Evolutionary conservation across 2,797 vertebrate species (phyloP).

Genomic region (Lithobates sylvaticus): DNA sequence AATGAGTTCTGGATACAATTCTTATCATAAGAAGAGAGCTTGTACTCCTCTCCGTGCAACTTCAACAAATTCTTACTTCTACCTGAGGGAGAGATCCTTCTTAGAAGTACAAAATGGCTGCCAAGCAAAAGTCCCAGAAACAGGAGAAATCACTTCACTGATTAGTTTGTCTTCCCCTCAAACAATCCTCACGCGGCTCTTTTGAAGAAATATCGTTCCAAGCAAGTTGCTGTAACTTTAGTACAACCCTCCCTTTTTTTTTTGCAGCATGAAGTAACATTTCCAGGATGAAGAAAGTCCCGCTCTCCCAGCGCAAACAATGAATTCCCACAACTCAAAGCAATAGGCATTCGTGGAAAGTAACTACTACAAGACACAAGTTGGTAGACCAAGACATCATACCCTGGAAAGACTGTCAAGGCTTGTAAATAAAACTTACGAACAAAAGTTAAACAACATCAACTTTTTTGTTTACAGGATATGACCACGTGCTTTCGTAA

Average conservation of each 20-base stretch:
- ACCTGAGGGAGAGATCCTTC: neutral
- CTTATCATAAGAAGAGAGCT: slow-evolving; percentile 46
- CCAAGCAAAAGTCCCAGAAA: neutral
- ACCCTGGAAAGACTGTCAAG: no score
- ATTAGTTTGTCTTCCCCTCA: neutral
- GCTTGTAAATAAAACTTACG: no score
- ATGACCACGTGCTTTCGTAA: no score
- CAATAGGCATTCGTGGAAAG: no score
- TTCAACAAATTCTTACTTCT: slow-evolving; percentile 7
- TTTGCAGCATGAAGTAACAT: neutral
- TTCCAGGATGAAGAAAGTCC: neutral
- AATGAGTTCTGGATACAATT: slow-evolving; percentile 37
- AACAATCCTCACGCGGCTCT: neutral
- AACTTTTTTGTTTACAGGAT: no score
- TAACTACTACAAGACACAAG: no score
- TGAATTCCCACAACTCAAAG: neutral
- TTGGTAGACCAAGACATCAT: no score
- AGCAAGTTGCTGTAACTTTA: neutral
- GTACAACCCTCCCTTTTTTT: neutral
- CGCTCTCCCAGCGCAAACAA: neutral
- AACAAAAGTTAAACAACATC: no score
- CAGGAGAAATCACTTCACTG: neutral
- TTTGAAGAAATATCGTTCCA: neutral
- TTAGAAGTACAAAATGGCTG: slow-evolving; percentile 4
- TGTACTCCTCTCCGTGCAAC: slow-evolving; percentile 15